Base-by-base conservation (phyloP, 2,888 invertebrate species). In the Pterostichus madidus region DNA sequence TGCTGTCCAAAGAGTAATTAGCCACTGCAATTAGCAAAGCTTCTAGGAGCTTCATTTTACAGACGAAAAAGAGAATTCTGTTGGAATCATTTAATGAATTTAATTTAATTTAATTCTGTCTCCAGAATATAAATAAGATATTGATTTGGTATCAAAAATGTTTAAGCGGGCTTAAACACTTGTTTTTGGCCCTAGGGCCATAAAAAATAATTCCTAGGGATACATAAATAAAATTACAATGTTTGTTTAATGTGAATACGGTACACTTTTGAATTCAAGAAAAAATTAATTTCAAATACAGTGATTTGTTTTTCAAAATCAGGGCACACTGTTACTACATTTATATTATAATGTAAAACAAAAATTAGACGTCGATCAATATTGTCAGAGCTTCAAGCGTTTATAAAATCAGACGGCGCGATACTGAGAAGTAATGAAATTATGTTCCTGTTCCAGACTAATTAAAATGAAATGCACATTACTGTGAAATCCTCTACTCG, bases 381-480 rank as follows among this genome's bases (percentile, higher is more conserved):
- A 71, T 71, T 17, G 24, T 24, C 35, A 68, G 39, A 15, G 39
- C 64, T 71, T 44, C 35, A 39, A 15, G 68, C 44, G 44, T 44
- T 71, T 10, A 44, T 71, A 11, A 71, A 71, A 7, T 71, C 15
- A 5, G 39, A 56, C 56, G 56, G 15, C 56, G 13, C 13, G 44
- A 71, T n/a, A 32, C 32, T 61, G 61, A 17, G 7, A 56, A 17
- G 68, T 44, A 39, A 44, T 46, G 44, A 17, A 44, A 71, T 44
- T 44, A 71, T 44, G 44, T 44, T 44, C 64, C 64, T 32, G 7
- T n/a, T 13, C 68, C 44, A 44, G 44, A 11, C 44, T 71, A 71
- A 71, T 71, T 71, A 71, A 44, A 71, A 44, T 44, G 68, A 15
- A 71, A 71, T 71, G 44, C 68, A 71, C 44, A 44, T 71, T 44